A percentile compares a stretch with the other conserved stretches of the same genome.
Conservation (phyloP, 2,888 invertebrate genomes). For the Flabesymbios commensalis region DNA sequence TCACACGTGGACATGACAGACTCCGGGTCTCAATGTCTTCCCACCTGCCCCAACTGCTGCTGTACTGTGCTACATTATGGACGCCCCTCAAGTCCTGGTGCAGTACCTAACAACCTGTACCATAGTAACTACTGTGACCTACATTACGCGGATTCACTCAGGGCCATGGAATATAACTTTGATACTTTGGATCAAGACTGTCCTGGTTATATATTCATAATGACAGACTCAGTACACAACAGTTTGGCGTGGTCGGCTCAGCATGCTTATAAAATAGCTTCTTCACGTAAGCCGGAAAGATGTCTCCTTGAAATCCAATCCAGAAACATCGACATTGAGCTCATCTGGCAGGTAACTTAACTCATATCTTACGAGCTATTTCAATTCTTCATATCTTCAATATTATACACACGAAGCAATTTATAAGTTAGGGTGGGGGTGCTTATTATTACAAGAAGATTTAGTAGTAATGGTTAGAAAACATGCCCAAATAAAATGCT, state of each 20-base stretch:
- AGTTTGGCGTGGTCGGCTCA: conserved; percentile 27
- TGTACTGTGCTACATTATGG: neutral
- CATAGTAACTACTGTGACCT: no score
- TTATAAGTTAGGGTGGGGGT: no score
- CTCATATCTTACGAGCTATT: no score
- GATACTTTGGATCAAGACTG: conserved; percentile 28
- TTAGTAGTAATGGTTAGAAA: no score
- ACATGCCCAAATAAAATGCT: no score
- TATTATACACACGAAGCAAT: no score
- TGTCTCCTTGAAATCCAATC: conserved; percentile 23
- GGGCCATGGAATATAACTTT: conserved; percentile 22
- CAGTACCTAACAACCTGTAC: no score
- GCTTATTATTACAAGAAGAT: no score
- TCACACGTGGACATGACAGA: no score
- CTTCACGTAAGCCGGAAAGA: conserved; percentile 26
- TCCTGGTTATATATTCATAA: conserved; percentile 33
- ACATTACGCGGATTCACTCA: conserved; percentile 11
- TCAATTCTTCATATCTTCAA: no score
- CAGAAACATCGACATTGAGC: conserved; percentile 28
- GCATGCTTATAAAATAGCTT: conserved; percentile 31
- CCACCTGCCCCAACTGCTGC: neutral
- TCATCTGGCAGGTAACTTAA: conserved; percentile 34
- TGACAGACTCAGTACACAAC: conserved; percentile 24
- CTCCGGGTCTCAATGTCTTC: no score
- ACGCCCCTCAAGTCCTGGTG: neutral